phyloP scores from a whole-genome alignment of 1,140 invertebrate genomes.

The Lordiphosa stackelbergi region DNA sequence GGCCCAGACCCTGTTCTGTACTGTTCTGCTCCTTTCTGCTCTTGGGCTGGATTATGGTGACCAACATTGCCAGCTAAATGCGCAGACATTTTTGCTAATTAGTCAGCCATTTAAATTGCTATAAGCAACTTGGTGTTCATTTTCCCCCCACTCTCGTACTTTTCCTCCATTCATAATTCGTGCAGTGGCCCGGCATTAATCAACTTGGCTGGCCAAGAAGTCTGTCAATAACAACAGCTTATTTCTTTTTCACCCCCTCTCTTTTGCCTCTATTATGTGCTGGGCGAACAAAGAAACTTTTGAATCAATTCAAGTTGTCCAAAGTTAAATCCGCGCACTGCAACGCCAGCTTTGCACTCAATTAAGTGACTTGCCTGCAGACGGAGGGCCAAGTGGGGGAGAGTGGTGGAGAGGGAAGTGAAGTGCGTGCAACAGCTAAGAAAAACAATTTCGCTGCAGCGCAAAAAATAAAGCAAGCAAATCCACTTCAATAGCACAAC shows the following conservation, averaged over 20 bases:
- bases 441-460: slow-evolving; percentile 62
- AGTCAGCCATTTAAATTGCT: slow-evolving; percentile 48
- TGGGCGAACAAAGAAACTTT: slow-evolving; percentile 68
- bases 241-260: slow-evolving; percentile 14
- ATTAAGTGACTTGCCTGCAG: slow-evolving; percentile 59
- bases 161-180: slow-evolving; percentile 40
- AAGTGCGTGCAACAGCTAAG: slow-evolving; percentile 48
- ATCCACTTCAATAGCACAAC: slow-evolving; percentile 54
- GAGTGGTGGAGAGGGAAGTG: neutral
- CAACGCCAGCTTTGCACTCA: slow-evolving; percentile 69
- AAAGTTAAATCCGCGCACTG: slow-evolving; percentile 65
- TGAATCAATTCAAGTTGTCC: slow-evolving; percentile 74
- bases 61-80: slow-evolving; percentile 33
- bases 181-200: slow-evolving; percentile 48
- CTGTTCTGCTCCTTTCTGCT: neutral
- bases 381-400: neutral
- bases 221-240: slow-evolving; percentile 48
- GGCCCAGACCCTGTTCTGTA: neutral
- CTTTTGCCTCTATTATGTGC: slow-evolving; percentile 20
- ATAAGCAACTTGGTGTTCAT: slow-evolving; percentile 22
- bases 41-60: slow-evolving; percentile 3
- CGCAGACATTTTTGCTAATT: slow-evolving; percentile 50
- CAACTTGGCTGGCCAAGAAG: slow-evolving; percentile 31
- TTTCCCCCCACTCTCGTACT: neutral
- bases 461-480: slow-evolving; percentile 57